Evolutionary conservation across 2,797 vertebrate species (phyloP).

Genomic region (Lutjanus campechanus): DNA sequence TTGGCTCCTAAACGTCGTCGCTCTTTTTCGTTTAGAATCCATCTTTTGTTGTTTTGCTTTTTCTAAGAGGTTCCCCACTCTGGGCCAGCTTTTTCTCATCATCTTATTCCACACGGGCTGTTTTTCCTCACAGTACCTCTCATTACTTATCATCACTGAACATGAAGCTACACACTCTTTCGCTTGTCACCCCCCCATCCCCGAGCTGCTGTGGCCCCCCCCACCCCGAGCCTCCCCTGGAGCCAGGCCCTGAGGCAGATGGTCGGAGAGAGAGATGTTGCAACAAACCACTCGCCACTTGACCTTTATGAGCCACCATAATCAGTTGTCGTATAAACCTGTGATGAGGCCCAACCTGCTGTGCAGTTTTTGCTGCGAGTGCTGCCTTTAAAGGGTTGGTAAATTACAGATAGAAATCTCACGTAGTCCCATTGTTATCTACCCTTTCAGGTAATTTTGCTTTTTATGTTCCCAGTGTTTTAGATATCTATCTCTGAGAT

Average conservation of each 20-base stretch:
- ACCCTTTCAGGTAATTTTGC: neutral
- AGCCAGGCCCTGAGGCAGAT: slow-evolving; percentile 49
- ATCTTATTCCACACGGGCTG: slow-evolving; percentile 26
- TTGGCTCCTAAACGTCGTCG: slow-evolving; percentile 41
- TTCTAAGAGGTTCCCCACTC: slow-evolving; percentile 22
- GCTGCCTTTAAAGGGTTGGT: neutral
- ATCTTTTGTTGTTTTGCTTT: slow-evolving; percentile 39
- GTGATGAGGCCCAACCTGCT: slow-evolving; percentile 16
- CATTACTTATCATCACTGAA: slow-evolving; percentile 53
- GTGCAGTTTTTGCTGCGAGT: slow-evolving; percentile 9
- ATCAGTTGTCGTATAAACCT: slow-evolving; percentile 31
- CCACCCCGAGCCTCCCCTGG: slow-evolving; percentile 42
- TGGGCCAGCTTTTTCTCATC: slow-evolving; percentile 52
- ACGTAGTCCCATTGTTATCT: neutral
- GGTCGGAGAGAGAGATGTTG: slow-evolving; percentile 50
- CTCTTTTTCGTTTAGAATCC: slow-evolving; percentile 54
- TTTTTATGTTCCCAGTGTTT: slow-evolving; percentile 8
- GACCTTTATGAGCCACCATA: slow-evolving; percentile 35
- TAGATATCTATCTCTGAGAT: slow-evolving; percentile 23
- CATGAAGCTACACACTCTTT: slow-evolving; percentile 17
- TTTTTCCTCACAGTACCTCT: slow-evolving; percentile 48
- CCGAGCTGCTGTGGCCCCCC: slow-evolving; percentile 30
- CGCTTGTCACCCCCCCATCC: slow-evolving; percentile 11
- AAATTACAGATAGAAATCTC: neutral
- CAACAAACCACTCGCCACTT: slow-evolving; percentile 53